Conservation (phyloP, 2,888 invertebrate species). For the Cephus pygmeus region DNA sequence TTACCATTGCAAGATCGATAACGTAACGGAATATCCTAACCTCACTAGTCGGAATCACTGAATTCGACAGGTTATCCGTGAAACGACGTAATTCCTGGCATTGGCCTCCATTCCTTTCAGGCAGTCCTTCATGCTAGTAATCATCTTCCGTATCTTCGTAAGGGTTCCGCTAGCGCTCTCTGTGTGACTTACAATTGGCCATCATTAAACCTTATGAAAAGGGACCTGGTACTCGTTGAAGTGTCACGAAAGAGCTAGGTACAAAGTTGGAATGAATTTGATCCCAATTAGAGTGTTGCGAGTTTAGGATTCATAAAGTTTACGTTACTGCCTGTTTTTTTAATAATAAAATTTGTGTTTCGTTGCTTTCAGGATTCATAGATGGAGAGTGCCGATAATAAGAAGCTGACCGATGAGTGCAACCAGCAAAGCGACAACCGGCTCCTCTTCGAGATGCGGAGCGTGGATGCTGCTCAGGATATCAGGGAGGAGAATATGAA, state of each 20-base stretch:
- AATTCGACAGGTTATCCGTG: background rate
- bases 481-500: slow-evolving; percentile 34
- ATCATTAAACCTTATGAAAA: background rate
- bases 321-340: background rate
- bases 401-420: slow-evolving; percentile 54
- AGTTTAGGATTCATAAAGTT: background rate
- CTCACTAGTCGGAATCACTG: background rate
- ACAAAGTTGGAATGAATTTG: background rate
- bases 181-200: background rate
- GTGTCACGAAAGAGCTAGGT: background rate
- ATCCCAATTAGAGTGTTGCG: background rate
- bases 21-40: background rate
- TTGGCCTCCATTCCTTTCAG: background rate
- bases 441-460: slow-evolving; percentile 32
- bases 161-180: background rate
- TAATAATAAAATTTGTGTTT: background rate
- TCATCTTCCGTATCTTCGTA: background rate
- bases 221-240: background rate
- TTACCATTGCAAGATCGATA: background rate
- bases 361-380: slow-evolving; percentile 44
- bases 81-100: background rate
- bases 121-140: background rate
- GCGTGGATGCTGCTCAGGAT: slow-evolving; percentile 28
- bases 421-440: slow-evolving; percentile 42
- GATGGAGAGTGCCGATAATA: slow-evolving; percentile 58